These are phyloP conservation scores for Sipunculus nudus DNA, from an alignment of 2,888 invertebrate species.

Conservation along the genomic window DNA sequence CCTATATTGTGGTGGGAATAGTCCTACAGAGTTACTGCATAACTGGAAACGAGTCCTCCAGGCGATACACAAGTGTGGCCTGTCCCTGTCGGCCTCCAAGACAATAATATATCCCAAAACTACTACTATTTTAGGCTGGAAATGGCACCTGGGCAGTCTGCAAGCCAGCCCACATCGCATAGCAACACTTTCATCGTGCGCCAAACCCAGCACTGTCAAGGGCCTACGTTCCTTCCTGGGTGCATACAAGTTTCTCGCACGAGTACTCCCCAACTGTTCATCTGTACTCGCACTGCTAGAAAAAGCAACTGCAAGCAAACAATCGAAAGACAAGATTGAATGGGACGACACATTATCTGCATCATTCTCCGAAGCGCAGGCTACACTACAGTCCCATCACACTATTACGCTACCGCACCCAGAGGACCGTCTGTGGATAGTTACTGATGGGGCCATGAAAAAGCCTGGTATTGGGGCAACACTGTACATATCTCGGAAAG, in stretches of 20 bases:
- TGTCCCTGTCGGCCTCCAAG: constrained; percentile 26
- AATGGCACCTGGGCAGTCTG: constrained; percentile 29
- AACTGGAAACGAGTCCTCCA: constrained; percentile 21
- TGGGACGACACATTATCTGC: constrained; percentile 17
- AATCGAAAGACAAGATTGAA: constrained; percentile 20
- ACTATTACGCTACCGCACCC: constrained; percentile 20
- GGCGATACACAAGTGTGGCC: constrained; percentile 11
- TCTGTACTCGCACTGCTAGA: constrained; percentile 18
- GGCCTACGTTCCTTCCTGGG: constrained; percentile 19
- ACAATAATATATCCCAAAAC: constrained; percentile 18
- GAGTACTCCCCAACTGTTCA: constrained; percentile 17
- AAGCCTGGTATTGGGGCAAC: constrained; percentile 20
- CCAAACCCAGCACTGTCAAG: constrained; percentile 3
- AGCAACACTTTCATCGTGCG: constrained; percentile 4
- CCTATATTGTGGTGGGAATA: no score
- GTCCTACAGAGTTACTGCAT: no score
- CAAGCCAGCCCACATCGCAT: constrained; percentile 24
- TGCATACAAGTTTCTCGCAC: constrained; percentile 23
- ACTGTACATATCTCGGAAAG: constrained; percentile 6
- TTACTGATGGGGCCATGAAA: constrained; percentile 22
- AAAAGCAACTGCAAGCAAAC: constrained; percentile 5
- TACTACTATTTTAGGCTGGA: constrained; percentile 29
- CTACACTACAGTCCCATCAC: constrained; percentile 1
- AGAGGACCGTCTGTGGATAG: constrained; percentile 24
- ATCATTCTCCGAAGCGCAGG: constrained; percentile 16